Base-by-base conservation (phyloP, 2,113 vertebrate species). In the Aegithalos caudatus region DNA sequence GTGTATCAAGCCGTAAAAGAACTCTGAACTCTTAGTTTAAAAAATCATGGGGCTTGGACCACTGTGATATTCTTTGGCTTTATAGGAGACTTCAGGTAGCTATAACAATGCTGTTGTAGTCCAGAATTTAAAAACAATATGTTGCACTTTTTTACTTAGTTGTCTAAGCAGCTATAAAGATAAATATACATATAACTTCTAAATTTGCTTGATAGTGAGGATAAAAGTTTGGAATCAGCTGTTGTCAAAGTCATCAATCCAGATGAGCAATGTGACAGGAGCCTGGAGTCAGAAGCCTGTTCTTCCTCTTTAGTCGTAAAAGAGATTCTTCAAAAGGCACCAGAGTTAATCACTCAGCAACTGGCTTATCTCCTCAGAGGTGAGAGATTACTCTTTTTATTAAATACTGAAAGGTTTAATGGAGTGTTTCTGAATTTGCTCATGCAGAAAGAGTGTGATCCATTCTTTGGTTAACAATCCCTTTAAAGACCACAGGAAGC, bases 381-480 rank as follows among this genome's bases (percentile, higher is more conserved):
- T 99, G 98, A 99, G 99, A 96, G 96, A 98, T 97, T 95, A 91
- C 89, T 93, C 97, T 97, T 97, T 96, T 96, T 96, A 86, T 97
- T 97, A 97, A 98, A 97, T 97, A 98, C 97, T 97, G 95, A 95
- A 98, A 98, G 97, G 97, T 97, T 98, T 99, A 99, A 99, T 99
- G 99, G 98, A 98, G 98, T 99, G 98, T 97, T 98, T 98, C 98
- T 95, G 86, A 95, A 98, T 97, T 98, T 98, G 97, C 92, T 98
- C 98, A 98, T 98, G 98, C 98, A 98, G 98, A 98, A 97, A 98
- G 95, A 98, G 97, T 98, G 95, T 64, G 98, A 98, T 98, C 98
- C 98, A 98, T 98, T 98, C 98, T 98, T 99, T 98, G 98, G 98
- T 99, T 99, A 99, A 99, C 99, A 98, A 98, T 98, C 98, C 98